Base-by-base conservation (phyloP, 2,888 invertebrate species). In the Dysmachus trigonus region DNA sequence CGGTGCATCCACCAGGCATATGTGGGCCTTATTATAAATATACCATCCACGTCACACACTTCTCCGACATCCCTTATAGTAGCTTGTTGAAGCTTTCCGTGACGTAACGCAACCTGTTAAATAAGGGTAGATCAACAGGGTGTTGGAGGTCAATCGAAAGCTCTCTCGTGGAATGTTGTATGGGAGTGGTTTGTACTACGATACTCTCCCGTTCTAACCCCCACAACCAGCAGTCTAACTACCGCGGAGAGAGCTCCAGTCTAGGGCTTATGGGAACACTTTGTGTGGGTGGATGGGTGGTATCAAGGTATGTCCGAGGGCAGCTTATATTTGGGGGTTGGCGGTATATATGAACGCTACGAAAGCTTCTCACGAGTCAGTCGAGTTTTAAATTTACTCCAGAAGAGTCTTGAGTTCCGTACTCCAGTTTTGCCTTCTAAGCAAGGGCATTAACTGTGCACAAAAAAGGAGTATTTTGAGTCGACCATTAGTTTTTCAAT, bases 301-400 rank as follows among this genome's bases (percentile, higher is more conserved):
- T 33, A 76, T n/a, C 74, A 84, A 73, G 73, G 41, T 73, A 47
- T 27, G 18, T 84, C n/a, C 22, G 22, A 81, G 18, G 33, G 35
- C 35, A 27, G 41, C 41, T 10, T 62, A 6, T 62, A 38, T 72
- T 72, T n/a, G 27, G 31, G 38, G 8, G 18, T 84, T 35, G 30
- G 87, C 85, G 87, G 62, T 89, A 87, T 90, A 90, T 90, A 90
- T 89, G 89, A 91, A 90, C 90, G 87, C 89, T 87, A 85, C 79
- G 38, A 89, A 89, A 89, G 88, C 90, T 90, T 89, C 88, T 88
- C 88, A 88, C 86, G 89, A 90, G 90, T 91, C 90, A 92, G 92
- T 92, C 92, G 92, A 92, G 92, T 92, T 91, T 91, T 90, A 90
- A 91, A 91, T 91, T 91, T 92, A 90, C 90, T 90, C 89, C 90